Base-by-base conservation (phyloP, 2,113 vertebrate species). In the Tretioscincus oriximinensis region DNA sequence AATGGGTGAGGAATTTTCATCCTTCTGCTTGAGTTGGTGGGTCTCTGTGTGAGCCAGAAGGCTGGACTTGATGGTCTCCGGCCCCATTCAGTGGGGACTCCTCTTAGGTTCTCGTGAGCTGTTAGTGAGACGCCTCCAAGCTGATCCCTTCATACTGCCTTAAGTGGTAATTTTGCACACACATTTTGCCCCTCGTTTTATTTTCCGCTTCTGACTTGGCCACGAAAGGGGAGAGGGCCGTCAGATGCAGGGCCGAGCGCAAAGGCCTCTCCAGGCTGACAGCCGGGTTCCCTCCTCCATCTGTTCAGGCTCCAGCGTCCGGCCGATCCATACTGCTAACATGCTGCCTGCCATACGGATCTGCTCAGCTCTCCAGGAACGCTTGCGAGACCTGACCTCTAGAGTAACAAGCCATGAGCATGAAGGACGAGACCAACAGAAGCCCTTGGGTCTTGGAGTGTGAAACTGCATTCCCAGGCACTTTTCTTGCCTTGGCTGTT, bases 291-390 rank as follows among this genome's bases (percentile, higher is more conserved):
- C 93, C 89, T 75, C 84, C 81, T 92, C 93, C 86, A 90, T 93
- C 94, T 90, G 90, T 89, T 81, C 87, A 86, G 90, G 92, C 90
- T 88, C 90, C 88, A 92, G 91, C 75, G 77, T 95, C 92, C 90
- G 89, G 76, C 92, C 87, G 73, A 88, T 93, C 91, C 86, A 71
- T 86, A 94, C 93, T 92, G 92, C 90, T 92, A 93, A 87, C 90
- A 88, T 91, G 92, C 93, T 94, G 91, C 85, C 92, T 92, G 92
- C 91, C 93, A 92, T 95, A 91, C 93, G 95, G 94, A 89, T 92
- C 90, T 76, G 89, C 93, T 92, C 92, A 91, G 90, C 92, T 93
- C 90, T 93, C 87, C 90, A 90, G 94, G 93, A 92, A 94, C 64
- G 84, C 93, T 93, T 92, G 85, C 88, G 92, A 93, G 92, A 91